Conservation (phyloP, 2,113 vertebrate genomes). For the Carollia perspicillata region DNA sequence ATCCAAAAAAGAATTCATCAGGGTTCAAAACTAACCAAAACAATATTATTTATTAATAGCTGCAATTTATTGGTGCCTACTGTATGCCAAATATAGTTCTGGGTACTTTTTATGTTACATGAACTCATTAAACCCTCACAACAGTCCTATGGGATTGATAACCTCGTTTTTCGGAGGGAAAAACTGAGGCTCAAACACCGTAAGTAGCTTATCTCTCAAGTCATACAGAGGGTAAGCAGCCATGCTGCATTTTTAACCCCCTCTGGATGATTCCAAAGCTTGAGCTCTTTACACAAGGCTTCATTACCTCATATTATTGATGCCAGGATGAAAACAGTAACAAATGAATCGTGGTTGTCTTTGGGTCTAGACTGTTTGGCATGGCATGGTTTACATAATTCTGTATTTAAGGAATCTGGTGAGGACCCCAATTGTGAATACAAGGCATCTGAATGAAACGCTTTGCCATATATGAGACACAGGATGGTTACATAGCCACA, state of each 20-base stretch:
- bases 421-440: background rate
- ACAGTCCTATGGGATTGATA: background rate
- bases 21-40: slow-evolving; percentile 3
- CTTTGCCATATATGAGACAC: background rate
- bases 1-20: background rate
- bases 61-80: background rate
- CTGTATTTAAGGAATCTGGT: background rate
- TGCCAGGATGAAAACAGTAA: background rate
- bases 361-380: background rate
- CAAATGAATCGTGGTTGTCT: background rate
- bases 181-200: background rate
- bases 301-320: background rate
- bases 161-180: background rate
- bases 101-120: background rate
- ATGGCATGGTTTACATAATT: background rate
- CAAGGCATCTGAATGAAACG: slow-evolving; percentile 4
- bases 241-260: background rate
- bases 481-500: background rate
- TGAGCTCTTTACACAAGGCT: background rate
- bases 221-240: background rate
- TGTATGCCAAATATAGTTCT: background rate
- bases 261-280: background rate
- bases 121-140: background rate
- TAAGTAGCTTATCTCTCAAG: background rate
- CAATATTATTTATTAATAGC: background rate